phyloP scores from a whole-genome alignment of 2,797 vertebrate species.

The Hoplostethus mediterraneus region DNA sequence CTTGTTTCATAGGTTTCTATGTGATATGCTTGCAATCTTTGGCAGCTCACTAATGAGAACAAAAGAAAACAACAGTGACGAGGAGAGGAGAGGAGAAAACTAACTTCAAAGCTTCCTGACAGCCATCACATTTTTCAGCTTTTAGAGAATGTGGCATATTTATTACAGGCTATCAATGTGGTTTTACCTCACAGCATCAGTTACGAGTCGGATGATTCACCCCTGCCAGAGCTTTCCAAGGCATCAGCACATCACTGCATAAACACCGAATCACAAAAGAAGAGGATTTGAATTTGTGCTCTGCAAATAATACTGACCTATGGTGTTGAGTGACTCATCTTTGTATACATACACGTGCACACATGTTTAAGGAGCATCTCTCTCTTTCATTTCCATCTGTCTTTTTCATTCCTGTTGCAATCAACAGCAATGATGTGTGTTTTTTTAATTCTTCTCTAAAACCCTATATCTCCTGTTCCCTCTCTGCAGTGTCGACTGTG shows the following conservation, averaged over 20 bases:
- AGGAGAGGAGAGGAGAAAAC: conserved; percentile 51
- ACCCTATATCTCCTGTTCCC: not conserved
- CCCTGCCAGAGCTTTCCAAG: conserved; percentile 13
- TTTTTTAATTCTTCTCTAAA: not conserved
- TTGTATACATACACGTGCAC: conserved; percentile 9
- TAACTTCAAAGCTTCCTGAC: conserved; percentile 71
- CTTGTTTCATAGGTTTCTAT: conserved; percentile 34
- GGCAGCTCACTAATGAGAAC: conserved; percentile 62
- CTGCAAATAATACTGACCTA: not conserved
- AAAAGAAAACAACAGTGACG: conserved; percentile 54
- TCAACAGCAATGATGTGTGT: conserved; percentile 1
- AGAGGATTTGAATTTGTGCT: not conserved
- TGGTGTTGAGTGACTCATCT: not conserved
- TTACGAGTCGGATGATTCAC: conserved; percentile 32
- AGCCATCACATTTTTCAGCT: conserved; percentile 48
- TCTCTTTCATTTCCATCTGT: not conserved
- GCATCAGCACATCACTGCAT: not conserved
- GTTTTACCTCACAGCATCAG: conserved; percentile 36
- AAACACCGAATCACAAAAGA: conserved; percentile 25
- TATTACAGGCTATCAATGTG: conserved; percentile 50
- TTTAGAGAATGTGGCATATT: conserved; percentile 48
- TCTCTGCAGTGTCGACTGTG: conserved; percentile 18
- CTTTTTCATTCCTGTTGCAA: not conserved
- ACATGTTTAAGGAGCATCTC: not conserved
- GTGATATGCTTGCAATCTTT: conserved; percentile 48